phyloP scores from a whole-genome alignment of 2,113 vertebrate genomes.

The Melierax canorus region DNA sequence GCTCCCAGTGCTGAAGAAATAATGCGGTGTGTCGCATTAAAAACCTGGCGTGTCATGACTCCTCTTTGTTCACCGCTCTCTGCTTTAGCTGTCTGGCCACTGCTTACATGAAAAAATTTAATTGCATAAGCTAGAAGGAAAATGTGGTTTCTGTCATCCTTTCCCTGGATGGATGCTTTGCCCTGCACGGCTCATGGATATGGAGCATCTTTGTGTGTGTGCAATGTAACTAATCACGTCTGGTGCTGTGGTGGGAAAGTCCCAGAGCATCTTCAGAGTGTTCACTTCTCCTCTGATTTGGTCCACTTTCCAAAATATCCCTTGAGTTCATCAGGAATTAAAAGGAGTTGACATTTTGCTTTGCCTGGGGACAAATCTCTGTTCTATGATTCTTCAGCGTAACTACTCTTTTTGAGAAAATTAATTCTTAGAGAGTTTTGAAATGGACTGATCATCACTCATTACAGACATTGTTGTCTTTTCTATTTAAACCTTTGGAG shows the following conservation, averaged over 20 bases:
- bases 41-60: neutral
- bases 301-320: neutral
- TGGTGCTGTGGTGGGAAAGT: neutral
- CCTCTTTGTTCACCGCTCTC: neutral
- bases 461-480: neutral
- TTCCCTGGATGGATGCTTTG: neutral
- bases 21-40: neutral
- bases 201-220: neutral
- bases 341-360: neutral
- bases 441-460: neutral
- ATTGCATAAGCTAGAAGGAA: neutral
- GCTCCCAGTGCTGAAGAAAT: neutral
- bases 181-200: neutral
- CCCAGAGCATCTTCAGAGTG: neutral
- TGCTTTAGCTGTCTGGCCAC: neutral
- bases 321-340: neutral
- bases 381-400: neutral
- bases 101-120: neutral
- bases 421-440: neutral
- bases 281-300: neutral
- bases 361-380: neutral
- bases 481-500: neutral
- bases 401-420: neutral
- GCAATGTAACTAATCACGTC: rapidly evolving
- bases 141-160: neutral